Percentiles rank a stretch among this genome's conserved stretches.
These are phyloP conservation scores for Lamprotornis superbus DNA, from an alignment of 2,113 vertebrate species.

Conservation along the genomic window DNA sequence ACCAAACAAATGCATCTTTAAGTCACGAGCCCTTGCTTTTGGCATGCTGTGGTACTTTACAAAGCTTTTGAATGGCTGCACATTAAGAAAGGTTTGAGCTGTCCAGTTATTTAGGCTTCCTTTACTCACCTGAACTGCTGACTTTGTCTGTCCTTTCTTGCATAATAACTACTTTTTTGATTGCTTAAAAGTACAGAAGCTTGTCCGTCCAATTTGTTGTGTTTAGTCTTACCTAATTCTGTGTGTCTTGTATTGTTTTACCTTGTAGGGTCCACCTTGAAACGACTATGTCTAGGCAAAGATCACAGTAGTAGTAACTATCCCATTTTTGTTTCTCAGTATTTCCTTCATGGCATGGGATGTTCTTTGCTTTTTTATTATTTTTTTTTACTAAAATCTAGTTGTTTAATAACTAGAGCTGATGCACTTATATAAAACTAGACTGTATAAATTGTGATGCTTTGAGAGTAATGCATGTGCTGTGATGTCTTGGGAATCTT, in stretches of 20 bases:
- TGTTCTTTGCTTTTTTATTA: constrained; percentile 7
- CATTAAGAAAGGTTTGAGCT: constrained; percentile 67
- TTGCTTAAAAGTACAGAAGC: constrained; percentile 85
- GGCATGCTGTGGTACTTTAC: constrained; percentile 52
- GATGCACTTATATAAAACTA: constrained; percentile 3
- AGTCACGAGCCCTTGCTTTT: constrained; percentile 59
- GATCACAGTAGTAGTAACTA: constrained; percentile 99
- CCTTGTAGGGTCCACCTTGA: constrained; percentile 98
- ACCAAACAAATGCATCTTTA: constrained; percentile 48
- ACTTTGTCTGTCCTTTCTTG: constrained; percentile 77
- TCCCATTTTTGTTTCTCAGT: constrained; percentile 86
- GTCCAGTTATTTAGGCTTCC: constrained; percentile 66
- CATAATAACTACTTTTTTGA: constrained; percentile 79
- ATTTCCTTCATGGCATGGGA: constrained; percentile 81
- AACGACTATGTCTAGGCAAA: constrained; percentile 99
- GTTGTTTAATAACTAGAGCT: constrained; percentile 23
- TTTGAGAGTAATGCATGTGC: constrained; percentile 43
- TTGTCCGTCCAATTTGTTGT: constrained; percentile 77
- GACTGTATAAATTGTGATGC: not conserved
- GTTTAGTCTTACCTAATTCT: constrained; percentile 89
- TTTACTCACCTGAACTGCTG: constrained; percentile 73
- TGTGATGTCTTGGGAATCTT: constrained; percentile 21
- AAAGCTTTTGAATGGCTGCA: constrained; percentile 69
- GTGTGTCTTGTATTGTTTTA: constrained; percentile 95
- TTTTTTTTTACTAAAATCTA: constrained; percentile 57